phyloP scores from a whole-genome alignment of 2,113 vertebrate species.

The Plestiodon gilberti region DNA sequence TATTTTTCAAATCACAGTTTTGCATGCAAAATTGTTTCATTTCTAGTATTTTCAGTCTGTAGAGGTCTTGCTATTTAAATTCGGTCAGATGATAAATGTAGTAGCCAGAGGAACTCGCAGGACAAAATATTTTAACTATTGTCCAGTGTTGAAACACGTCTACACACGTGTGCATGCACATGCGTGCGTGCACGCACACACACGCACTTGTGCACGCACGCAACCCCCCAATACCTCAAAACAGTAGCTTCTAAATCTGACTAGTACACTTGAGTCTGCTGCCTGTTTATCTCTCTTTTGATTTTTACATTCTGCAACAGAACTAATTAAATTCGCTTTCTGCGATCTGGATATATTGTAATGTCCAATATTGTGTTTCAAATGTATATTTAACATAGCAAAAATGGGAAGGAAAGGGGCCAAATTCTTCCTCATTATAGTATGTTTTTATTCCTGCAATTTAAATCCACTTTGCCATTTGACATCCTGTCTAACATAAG shows the following conservation, averaged over 20 bases:
- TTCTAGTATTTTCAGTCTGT: neutral
- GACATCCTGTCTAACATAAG: neutral
- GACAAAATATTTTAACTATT: conserved; percentile 56
- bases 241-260: conserved; percentile 41
- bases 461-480: conserved; percentile 19
- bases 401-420: conserved; percentile 22
- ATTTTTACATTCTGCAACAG: conserved; percentile 67
- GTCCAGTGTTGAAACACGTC: conserved; percentile 10
- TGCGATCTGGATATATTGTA: conserved; percentile 62
- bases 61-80: conserved; percentile 15
- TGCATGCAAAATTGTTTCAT: neutral
- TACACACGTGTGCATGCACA: neutral
- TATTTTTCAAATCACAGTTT: neutral
- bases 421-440: conserved; percentile 39
- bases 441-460: conserved; percentile 36
- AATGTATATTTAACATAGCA: conserved; percentile 43
- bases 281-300: conserved; percentile 42
- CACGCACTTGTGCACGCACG: too few relatives aligned
- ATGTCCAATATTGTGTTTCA: conserved; percentile 53
- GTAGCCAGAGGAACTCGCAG: conserved; percentile 33
- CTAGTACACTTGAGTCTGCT: conserved; percentile 51
- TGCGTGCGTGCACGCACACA: too few relatives aligned
- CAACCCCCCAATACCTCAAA: neutral
- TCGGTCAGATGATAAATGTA: conserved; percentile 15
- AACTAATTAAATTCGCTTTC: conserved; percentile 49